Evolutionary conservation across 2,888 invertebrate species (phyloP), one percentile per base, ranked within the genome.

Genomic region (Blastobasis adustella): DNA sequence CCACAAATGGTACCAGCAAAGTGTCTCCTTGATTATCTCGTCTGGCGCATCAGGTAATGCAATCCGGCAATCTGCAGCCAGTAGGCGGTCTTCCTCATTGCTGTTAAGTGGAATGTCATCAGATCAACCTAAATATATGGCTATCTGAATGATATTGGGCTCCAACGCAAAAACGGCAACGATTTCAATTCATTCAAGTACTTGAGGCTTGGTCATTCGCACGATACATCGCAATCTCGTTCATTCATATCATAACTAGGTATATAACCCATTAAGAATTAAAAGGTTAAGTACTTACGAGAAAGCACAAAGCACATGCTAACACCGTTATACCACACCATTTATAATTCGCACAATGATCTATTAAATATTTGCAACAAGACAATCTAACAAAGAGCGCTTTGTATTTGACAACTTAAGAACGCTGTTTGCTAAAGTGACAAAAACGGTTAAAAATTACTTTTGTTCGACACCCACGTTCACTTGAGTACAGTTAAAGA

Each of bases 71-170:
- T 23, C 23, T 63, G 57, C 61, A 59, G n/a, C 50, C 53, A 49
- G 79, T 83, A 63, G 84, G 86, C 73, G 80, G 63, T 60, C 77
- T 73, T 83, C 82, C 82, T 85, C 70, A 77, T 83, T 85, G 69
- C 61, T 60, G 45, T 45, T 45, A 49, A 49, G 45, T 49, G 8
- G n/a, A 44, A 1, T 5, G 44, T 23, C 23, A 23, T 23, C 23
- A 23, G 23, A 23, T 23, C 23, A 23, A 23, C 23, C 23, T 23
- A 3, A 23, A 23, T 23, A 23, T 23, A 23, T 23, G n/a, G 23
- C 23, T 23, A 23, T 23, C 23, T 23, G 23, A 23, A 23, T 23
- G 1, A 23, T 23, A 23, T 2, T n/a, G 3, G 23, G 23, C 23
- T 23, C 23, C 23, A 23, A 23, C 23, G 23, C 23, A 23, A 23